Evolutionary conservation across 1,140 invertebrate genomes (phyloP).

Genomic region (Dendroctonus valens): DNA sequence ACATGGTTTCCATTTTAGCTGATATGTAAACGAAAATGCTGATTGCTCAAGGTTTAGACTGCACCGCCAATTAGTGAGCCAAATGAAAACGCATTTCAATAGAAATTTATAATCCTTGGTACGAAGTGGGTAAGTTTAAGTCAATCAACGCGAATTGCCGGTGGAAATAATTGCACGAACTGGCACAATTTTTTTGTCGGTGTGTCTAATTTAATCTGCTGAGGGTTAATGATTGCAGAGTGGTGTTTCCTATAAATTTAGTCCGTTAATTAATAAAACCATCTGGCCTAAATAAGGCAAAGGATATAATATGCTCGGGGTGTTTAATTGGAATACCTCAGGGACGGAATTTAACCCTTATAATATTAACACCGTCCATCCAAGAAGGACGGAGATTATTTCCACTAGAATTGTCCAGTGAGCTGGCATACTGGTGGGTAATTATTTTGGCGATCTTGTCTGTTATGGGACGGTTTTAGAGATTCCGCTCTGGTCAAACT

Average conservation of each 20-base stretch:
- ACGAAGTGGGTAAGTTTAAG: no score
- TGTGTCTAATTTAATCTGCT: background rate
- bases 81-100: background rate
- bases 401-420: conserved; percentile 14
- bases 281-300: conserved; percentile 21
- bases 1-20: conserved; percentile 2
- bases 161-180: no score
- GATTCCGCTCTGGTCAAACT: conserved; percentile 4
- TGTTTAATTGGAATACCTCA: conserved; percentile 31
- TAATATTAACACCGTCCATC: conserved; percentile 26
- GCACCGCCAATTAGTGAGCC: conserved; percentile 1
- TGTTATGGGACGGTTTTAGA: background rate
- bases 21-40: conserved; percentile 3
- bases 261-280: conserved; percentile 26
- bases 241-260: conserved; percentile 25
- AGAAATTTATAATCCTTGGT: no score
- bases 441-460: background rate
- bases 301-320: conserved; percentile 23
- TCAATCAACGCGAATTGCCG: no score
- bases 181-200: no score
- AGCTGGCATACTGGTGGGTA: background rate
- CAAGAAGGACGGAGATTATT: conserved; percentile 16
- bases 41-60: conserved; percentile 1
- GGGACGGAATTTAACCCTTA: conserved; percentile 20
- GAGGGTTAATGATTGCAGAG: background rate